Base-by-base conservation (phyloP, 2,113 vertebrate genomes). In the Scomber scombrus region DNA sequence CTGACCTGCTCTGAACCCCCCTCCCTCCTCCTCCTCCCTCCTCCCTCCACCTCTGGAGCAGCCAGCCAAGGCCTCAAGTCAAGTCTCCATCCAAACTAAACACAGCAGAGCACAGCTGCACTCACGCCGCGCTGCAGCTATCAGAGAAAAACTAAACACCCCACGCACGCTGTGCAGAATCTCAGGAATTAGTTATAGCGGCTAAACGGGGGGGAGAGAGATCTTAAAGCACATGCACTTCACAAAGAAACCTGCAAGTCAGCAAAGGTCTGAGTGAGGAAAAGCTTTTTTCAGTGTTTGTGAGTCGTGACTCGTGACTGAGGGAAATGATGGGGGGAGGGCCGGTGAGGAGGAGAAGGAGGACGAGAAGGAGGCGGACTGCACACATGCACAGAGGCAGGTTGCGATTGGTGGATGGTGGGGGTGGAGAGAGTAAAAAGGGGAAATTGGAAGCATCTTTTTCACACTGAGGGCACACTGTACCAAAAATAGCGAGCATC, bases 391-490 rank as follows among this genome's bases (percentile, higher is more conserved):
- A 16, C 43, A 66, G 61, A 88, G 56, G 71, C 29, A 13, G 47
- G 60, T 19, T 78, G 74, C 83, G 92, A 95, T 95, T 94, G 94
- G 94, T 91, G 67, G 80, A 81, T 69, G 78, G 34, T 85, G 87
- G 88, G 92, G 95, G 93, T 89, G 95, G 95, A 93, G 92, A 89
- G 73, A 85, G 43, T 55, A 45, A 67, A 80, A 72, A 82, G 66
- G 76, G 86, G 82, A 89, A 93, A 93, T 82, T 78, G 80, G 79
- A 91, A 90, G 76, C 87, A 88, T 91, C 84, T 89, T 82, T 34
- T 78, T 86, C 50, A 82, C 61, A 81, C 57, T 58, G 56, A 86
- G 63, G 78, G 54, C 60, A 55, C 75, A 84, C 62, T 85, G 70
- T 72, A 60, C 43, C 80, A 81, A 73, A 91, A 81, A 88, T 73